Percentiles rank a stretch among this genome's conserved stretches.
These are phyloP conservation scores for Oligia fasciuncula DNA, from an alignment of 2,888 invertebrate species.

Conservation along the genomic window DNA sequence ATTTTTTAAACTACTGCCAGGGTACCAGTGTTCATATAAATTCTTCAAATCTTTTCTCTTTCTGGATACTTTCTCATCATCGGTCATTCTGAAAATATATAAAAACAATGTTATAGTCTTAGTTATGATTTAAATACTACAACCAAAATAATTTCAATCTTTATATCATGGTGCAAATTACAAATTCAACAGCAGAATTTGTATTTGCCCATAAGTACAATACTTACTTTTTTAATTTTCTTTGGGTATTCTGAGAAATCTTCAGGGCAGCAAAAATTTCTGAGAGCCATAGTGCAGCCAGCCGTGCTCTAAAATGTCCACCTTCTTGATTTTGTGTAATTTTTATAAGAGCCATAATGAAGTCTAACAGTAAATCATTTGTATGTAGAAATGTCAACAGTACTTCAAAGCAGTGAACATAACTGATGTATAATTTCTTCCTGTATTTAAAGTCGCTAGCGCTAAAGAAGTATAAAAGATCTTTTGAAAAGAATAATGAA, in stretches of 20 bases:
- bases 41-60: constrained; percentile 77
- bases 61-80: constrained; percentile 66
- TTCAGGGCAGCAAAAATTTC: constrained; percentile 84
- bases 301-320: constrained; percentile 73
- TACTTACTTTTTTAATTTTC: constrained; percentile 76
- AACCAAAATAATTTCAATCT: not conserved
- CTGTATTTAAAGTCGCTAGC: constrained; percentile 70
- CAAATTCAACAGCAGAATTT: not conserved
- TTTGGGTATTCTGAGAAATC: constrained; percentile 80
- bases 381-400: constrained; percentile 88
- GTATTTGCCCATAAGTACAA: not conserved
- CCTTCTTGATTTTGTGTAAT: constrained; percentile 78
- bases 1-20: constrained; percentile 77
- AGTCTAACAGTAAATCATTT: constrained; percentile 85
- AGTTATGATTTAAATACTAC: not conserved
- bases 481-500: constrained; percentile 81
- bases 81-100: constrained; percentile 72
- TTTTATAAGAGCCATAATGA: constrained; percentile 85
- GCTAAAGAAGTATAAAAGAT: constrained; percentile 76
- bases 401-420: constrained; percentile 88
- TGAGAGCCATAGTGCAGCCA: constrained; percentile 89
- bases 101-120: not conserved
- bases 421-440: constrained; percentile 72
- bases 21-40: constrained; percentile 84
- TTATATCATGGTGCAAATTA: not conserved